Percentiles rank a stretch among this genome's conserved stretches.
phyloP scores from a whole-genome alignment of 2,888 invertebrate genomes.

The Chorisops tibialis region DNA sequence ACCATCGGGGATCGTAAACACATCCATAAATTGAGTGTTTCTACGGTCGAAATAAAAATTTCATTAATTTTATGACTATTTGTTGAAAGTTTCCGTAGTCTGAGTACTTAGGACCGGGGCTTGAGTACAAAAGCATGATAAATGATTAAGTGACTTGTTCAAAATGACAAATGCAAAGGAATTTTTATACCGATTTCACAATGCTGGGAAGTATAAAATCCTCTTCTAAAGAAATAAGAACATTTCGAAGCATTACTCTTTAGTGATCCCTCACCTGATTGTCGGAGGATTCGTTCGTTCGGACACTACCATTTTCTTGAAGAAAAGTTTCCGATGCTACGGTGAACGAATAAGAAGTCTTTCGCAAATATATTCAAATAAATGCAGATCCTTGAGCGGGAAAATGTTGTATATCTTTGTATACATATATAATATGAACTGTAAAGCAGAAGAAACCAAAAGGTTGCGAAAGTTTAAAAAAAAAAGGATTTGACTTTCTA shows the following conservation, averaged over 20 bases:
- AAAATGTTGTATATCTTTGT: slow-evolving; percentile 10
- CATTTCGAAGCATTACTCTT: slow-evolving; percentile 13
- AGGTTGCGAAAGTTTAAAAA: neutral
- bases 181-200: neutral
- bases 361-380: slow-evolving; percentile 24
- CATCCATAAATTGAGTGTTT: neutral
- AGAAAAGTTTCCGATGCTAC: no score
- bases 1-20: neutral
- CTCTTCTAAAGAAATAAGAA: no score
- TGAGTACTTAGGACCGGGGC: neutral
- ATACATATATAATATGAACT: neutral
- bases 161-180: slow-evolving; percentile 1
- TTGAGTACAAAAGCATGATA: slow-evolving; percentile 10
- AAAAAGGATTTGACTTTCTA: slow-evolving; percentile 8
- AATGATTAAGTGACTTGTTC: slow-evolving; percentile 15
- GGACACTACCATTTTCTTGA: no score
- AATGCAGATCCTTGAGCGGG: slow-evolving; percentile 22
- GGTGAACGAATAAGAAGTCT: slow-evolving; percentile 7
- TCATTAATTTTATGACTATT: slow-evolving; percentile 16
- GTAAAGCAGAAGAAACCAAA: neutral
- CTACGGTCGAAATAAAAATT: neutral
- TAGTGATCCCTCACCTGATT: slow-evolving; percentile 17
- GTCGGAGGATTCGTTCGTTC: slow-evolving; percentile 8
- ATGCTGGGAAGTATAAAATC: neutral
- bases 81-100: neutral